Base-by-base conservation (phyloP, 23 tunicate genomes). In the Ciona savignyi region DNA sequence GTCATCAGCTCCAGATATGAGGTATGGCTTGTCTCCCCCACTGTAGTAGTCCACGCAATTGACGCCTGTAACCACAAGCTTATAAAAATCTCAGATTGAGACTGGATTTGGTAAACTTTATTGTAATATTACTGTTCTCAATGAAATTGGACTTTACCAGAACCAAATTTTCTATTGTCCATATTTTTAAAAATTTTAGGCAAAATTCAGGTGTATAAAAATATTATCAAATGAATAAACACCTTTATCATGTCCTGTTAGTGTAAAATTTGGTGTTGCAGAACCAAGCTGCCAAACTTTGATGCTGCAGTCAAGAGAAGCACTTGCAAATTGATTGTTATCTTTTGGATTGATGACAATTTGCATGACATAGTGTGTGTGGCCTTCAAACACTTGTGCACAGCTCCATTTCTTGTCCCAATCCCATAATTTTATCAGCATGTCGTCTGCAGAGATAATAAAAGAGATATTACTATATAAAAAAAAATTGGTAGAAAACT, bases 181-280 rank as follows among this genome's bases (percentile, higher is more conserved):
- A n/a, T n/a, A n/a, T n/a, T n/a, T n/a, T n/a, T n/a, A n/a, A n/a
- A n/a, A n/a, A n/a, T n/a, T n/a, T n/a, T n/a, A n/a, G n/a, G n/a
- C n/a, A n/a, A n/a, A n/a, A n/a, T n/a, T n/a, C n/a, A n/a, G n/a
- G n/a, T n/a, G n/a, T n/a, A n/a, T n/a, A n/a, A n/a, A n/a, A n/a
- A n/a, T 49, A 49, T 11, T 49, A 11, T 11, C 61, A 11, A 49
- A 49, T 49, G 15, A 49, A 20, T 49, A 20, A 49, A 11, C 30
- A 89, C 96, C 99, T 85, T 95, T 95, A 4, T 95, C 99, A 72
- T 95, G 99, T 19, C 99, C 99, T 67, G 88, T 95, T 66, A 95
- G 78, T 35, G 99, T 95, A 72, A 95, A 95, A 66, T 95, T 95
- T 2, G 99, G 99, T 0, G 90, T 77, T 23, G 80, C 34, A 4